Evolutionary conservation across 2,797 vertebrate species (phyloP).

Genomic region (Sebastes hubbsi): DNA sequence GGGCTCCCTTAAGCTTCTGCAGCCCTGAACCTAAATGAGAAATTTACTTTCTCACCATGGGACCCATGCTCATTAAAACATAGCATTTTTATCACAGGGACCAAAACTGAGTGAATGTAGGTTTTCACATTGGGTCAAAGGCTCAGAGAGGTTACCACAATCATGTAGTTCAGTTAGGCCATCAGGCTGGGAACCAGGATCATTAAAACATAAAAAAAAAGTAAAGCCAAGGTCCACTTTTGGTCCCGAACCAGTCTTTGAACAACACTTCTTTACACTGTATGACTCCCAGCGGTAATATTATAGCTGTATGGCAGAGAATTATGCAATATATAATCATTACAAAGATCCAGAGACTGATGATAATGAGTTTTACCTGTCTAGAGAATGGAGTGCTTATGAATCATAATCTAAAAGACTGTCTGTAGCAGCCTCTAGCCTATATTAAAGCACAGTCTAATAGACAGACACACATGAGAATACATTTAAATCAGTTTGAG

Average conservation of each 20-base stretch:
- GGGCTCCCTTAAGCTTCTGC: conserved; percentile 53
- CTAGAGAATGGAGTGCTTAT: conserved; percentile 65
- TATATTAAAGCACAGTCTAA: conserved; percentile 52
- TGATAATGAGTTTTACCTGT: conserved; percentile 75
- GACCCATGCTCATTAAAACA: conserved; percentile 63
- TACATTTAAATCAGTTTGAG: conserved; percentile 25
- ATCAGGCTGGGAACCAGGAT: conserved; percentile 14
- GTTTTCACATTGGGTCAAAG: conserved; percentile 21
- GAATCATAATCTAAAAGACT: conserved; percentile 72
- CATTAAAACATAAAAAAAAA: conserved; percentile 55
- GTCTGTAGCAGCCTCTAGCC: conserved; percentile 46
- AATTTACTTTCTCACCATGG: conserved; percentile 48
- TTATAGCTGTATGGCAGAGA: conserved; percentile 51
- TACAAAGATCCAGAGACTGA: conserved; percentile 65
- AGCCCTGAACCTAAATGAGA: conserved; percentile 57
- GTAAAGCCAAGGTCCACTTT: conserved; percentile 42
- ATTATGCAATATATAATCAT: conserved; percentile 74
- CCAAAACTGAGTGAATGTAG: conserved; percentile 36
- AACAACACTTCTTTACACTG: conserved; percentile 40
- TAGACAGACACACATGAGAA: conserved; percentile 35
- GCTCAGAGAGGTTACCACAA: conserved; percentile 20
- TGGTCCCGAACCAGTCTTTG: conserved; percentile 50
- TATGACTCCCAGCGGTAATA: conserved; percentile 58
- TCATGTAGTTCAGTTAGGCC: background rate
- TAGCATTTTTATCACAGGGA: conserved; percentile 46